Evolutionary conservation across 2,113 vertebrate species (phyloP), one percentile per base, ranked within the genome.

Genomic region (Xerus inauris): DNA sequence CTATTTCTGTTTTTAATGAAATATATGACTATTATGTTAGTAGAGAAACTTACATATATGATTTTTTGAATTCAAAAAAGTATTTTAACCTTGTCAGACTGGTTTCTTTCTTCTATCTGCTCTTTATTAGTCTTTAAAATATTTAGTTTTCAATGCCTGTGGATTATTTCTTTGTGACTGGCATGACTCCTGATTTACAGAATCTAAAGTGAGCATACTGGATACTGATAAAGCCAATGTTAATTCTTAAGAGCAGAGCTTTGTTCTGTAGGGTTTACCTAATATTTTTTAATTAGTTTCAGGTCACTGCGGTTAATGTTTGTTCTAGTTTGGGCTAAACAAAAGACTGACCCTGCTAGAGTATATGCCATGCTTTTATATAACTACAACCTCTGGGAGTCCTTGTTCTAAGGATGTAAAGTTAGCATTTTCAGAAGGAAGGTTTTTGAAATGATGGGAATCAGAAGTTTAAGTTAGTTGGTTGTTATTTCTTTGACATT

Each of bases 1-100:
- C 76, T 92, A 73, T n/a, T 91, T 51, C 7, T 85, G 4, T 75
- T 93, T 96, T 94, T 93, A 90, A 86, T 83, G 84, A 90, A 83
- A 75, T 73, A 30, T 47, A 67, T 62, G 24, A 67, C 26, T 54
- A 22, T 35, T 30, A 69, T 77, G 86, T 96, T 91, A 47, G 89
- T 93, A 89, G 32, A 69, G 54, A 91, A 92, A 84, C 51, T 65
- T 96, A 82, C 47, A 20, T 28, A 47, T 54, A 79, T 69, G 35
- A 13, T 42, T 83, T 94, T 92, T 71, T 45, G 72, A 76, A 88
- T 83, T 20, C 81, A 82, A 91, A 94, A 90, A 72, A 82, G 32
- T 26, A 89, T 86, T 28, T 90, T 59, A 57, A 45, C 40, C 42
- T 75, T 92, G 26, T 62, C 90, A 95, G 40, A 42, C 16, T 87